phyloP scores from a whole-genome alignment of 2,888 invertebrate species.

The Pristionchus japonicus region DNA sequence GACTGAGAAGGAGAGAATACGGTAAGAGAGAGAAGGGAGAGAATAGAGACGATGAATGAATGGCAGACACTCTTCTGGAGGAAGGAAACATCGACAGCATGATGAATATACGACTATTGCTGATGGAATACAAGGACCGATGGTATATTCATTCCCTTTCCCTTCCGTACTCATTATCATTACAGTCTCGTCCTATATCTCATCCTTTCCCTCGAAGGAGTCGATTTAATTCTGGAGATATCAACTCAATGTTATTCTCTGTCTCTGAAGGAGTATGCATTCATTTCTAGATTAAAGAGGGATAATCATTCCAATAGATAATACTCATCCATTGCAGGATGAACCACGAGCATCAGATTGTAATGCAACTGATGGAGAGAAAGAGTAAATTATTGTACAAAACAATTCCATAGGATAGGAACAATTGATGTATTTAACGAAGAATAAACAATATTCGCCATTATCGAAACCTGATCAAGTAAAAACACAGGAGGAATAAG shows the following conservation, averaged over 20 bases:
- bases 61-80: background rate
- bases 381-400: constrained; percentile 18
- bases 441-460: background rate
- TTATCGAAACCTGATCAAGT: background rate
- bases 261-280: constrained; percentile 29
- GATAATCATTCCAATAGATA: background rate
- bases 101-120: constrained; percentile 28
- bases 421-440: background rate
- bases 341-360: background rate
- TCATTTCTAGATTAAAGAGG: background rate
- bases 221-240: background rate
- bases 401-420: background rate
- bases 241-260: constrained; percentile 20
- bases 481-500: background rate
- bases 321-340: background rate
- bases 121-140: constrained; percentile 23
- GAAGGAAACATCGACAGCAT: constrained; percentile 18
- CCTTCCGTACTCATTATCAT: background rate
- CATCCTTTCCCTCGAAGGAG: constrained; percentile 15
- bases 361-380: background rate
- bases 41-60: background rate
- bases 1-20: background rate
- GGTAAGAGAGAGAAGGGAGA: background rate
- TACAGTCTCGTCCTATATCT: background rate
- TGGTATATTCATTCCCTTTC: background rate